Evolutionary conservation across 2,113 vertebrate species (phyloP).

Genomic region (Tachysurus vachellii): DNA sequence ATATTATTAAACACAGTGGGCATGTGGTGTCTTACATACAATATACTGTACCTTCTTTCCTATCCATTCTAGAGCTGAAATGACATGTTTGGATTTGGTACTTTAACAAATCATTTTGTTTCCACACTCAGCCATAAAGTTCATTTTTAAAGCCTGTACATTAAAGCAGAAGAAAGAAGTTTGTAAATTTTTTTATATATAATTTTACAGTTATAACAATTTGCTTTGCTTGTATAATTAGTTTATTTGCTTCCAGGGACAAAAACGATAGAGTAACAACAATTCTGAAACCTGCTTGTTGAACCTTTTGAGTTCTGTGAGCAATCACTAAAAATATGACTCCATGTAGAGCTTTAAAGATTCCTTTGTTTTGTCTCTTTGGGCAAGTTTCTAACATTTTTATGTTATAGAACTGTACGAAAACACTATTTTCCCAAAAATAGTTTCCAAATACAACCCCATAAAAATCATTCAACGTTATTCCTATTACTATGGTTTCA

Average conservation of each 20-base stretch:
- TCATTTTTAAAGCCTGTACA: not conserved
- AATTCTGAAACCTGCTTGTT: not conserved
- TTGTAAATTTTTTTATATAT: not conserved
- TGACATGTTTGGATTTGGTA: not conserved
- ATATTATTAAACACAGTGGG: slow-evolving; percentile 12
- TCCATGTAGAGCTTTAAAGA: not conserved
- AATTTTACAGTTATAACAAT: not conserved
- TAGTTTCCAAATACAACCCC: not conserved
- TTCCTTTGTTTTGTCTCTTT: not conserved
- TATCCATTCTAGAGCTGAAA: not conserved
- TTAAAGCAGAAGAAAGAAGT: not conserved
- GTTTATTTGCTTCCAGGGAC: not conserved
- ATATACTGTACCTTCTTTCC: not conserved
- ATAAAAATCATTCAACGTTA: not conserved
- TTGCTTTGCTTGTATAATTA: not conserved
- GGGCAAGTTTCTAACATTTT: not conserved
- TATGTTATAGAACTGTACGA: not conserved
- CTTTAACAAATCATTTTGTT: not conserved
- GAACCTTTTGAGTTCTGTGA: not conserved
- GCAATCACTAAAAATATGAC: not conserved
- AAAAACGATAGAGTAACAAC: not conserved
- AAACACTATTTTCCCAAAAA: not conserved
- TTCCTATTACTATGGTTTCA: not conserved
- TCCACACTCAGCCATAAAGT: not conserved
- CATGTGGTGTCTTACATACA: not conserved